Conservation (phyloP, 2,113 vertebrate genomes). For the Cebidichthys violaceus region DNA sequence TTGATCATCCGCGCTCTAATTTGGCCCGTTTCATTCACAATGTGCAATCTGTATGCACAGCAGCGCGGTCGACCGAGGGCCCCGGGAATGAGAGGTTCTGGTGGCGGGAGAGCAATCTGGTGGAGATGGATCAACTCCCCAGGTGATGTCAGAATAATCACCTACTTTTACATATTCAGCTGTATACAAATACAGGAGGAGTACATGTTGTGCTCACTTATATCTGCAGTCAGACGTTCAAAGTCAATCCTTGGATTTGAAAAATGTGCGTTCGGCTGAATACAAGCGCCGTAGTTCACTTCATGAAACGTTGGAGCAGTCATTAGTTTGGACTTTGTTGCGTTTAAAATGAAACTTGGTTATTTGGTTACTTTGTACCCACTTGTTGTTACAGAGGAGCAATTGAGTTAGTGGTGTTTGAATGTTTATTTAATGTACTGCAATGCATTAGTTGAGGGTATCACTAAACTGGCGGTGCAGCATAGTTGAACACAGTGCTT, state of each 20-base stretch:
- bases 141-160: neutral
- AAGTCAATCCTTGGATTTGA: conserved; percentile 3
- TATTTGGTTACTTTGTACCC: neutral
- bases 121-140: neutral
- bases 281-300: neutral
- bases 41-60: conserved; percentile 36
- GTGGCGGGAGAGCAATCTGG: neutral
- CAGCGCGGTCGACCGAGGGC: neutral
- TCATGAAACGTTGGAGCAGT: neutral
- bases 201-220: neutral
- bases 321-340: no score
- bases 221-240: neutral
- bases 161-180: neutral
- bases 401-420: neutral
- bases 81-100: neutral
- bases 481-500: neutral
- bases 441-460: neutral
- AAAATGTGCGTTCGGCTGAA: neutral
- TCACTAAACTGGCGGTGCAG: neutral
- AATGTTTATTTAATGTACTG: neutral
- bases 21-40: conserved; percentile 19
- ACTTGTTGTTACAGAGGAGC: neutral
- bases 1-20: conserved; percentile 33
- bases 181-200: no score
- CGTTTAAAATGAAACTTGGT: no score